Conservation (phyloP, 2,113 vertebrate genomes). For the Perca fluviatilis region DNA sequence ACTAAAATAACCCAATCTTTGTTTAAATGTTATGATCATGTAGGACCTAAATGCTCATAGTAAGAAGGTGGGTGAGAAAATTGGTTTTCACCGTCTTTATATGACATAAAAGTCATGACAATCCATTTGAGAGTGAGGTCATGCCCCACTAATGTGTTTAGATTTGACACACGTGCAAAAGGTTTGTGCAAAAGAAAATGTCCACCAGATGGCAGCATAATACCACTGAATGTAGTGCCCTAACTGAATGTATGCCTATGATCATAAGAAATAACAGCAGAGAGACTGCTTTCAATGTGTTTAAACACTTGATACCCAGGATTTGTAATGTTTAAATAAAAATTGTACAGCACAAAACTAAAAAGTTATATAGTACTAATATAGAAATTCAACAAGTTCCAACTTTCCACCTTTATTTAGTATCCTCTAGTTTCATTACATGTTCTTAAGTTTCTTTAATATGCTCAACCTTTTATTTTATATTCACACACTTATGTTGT, state of each 20-base stretch:
- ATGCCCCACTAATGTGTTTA: background rate
- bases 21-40: too few relatives aligned
- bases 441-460: background rate
- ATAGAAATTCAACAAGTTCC: background rate
- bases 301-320: background rate
- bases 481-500: background rate
- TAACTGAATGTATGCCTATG: background rate
- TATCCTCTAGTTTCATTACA: background rate
- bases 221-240: background rate
- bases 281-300: background rate
- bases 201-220: conserved; percentile 47
- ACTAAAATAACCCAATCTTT: too few relatives aligned
- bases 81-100: too few relatives aligned
- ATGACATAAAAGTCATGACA: too few relatives aligned
- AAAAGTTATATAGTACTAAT: background rate
- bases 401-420: background rate
- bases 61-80: too few relatives aligned
- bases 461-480: background rate
- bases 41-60: too few relatives aligned
- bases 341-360: background rate
- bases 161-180: too few relatives aligned
- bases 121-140: background rate
- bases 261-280: background rate
- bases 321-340: background rate
- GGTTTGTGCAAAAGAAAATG: background rate